phyloP scores from a whole-genome alignment of 2,113 vertebrate genomes.

The Ibidorhyncha struthersii region DNA sequence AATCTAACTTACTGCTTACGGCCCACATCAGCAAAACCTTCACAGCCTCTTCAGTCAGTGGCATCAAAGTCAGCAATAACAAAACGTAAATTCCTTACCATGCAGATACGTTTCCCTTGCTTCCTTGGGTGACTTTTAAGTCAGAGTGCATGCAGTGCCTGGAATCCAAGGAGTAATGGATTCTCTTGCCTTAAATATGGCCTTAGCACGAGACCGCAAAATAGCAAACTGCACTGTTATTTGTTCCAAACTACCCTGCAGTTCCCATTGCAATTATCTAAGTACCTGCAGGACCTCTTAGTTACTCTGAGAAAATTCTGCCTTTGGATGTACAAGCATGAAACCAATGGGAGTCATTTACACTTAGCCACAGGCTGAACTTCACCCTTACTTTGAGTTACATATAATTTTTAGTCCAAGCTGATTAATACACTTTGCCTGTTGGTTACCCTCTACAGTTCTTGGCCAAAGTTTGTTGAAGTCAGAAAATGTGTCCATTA shows the following conservation, averaged over 20 bases:
- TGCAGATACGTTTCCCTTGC: fast-evolving
- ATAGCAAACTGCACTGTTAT: neutral
- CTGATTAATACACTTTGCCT: neutral
- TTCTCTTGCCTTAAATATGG: neutral
- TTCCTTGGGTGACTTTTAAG: neutral
- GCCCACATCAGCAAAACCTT: neutral
- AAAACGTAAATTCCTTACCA: neutral
- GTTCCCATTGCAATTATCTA: neutral
- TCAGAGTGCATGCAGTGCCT: neutral
- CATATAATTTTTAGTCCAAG: conserved; percentile 21
- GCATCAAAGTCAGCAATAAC: neutral
- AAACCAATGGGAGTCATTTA: conserved; percentile 3
- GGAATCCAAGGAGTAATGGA: neutral
- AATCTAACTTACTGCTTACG: neutral
- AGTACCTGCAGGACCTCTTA: conserved; percentile 13
- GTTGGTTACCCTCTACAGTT: neutral
- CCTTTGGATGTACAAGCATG: neutral
- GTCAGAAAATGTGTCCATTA: neutral
- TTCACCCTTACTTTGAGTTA: neutral
- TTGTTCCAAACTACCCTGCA: neutral
- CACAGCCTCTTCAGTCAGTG: neutral
- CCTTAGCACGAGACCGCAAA: neutral
- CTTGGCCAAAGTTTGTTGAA: neutral
- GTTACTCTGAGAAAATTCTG: conserved; percentile 31
- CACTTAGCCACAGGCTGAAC: conserved; percentile 3